A percentile compares a stretch with the other conserved stretches of the same genome.
These are phyloP conservation scores for Rousettus leschenaultii DNA, from an alignment of 2,113 vertebrate genomes.

Conservation along the genomic window DNA sequence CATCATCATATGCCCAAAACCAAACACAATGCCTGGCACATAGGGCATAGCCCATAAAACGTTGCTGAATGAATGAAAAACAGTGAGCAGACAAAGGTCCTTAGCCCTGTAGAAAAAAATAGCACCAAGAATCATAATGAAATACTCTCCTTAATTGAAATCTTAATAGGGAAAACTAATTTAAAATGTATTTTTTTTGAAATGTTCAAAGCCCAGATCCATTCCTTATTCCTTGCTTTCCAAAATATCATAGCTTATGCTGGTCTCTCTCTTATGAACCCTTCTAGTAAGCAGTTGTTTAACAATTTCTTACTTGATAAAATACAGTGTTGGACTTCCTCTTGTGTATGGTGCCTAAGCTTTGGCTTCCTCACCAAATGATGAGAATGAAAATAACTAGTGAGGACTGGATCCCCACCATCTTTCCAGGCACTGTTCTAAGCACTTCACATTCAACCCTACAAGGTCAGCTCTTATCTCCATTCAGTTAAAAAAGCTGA, in stretches of 20 bases:
- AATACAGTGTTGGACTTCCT: not conserved
- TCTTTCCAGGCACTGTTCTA: not conserved
- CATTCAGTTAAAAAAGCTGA: not conserved
- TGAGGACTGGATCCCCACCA: no score
- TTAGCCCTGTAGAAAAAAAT: not conserved
- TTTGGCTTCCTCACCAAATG: not conserved
- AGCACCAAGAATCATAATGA: not conserved
- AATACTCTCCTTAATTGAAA: not conserved
- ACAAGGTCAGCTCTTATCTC: not conserved
- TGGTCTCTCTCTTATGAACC: not conserved
- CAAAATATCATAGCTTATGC: not conserved
- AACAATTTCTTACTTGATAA: not conserved
- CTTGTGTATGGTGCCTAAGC: not conserved
- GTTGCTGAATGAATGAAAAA: not conserved
- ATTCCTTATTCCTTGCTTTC: not conserved
- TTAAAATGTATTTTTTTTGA: not conserved
- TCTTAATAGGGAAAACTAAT: not conserved
- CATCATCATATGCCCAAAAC: not conserved
- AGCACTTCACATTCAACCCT: not conserved
- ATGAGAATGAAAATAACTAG: not conserved
- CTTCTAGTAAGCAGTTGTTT: not conserved
- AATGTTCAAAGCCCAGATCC: conserved; percentile 10
- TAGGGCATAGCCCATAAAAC: not conserved
- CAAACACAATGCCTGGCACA: not conserved
- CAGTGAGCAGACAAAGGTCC: not conserved